A percentile compares a stretch with the other conserved stretches of the same genome.
These are phyloP conservation scores for Enteromius anoplus DNA, from an alignment of 2,797 vertebrate genomes.

Conservation along the genomic window DNA sequence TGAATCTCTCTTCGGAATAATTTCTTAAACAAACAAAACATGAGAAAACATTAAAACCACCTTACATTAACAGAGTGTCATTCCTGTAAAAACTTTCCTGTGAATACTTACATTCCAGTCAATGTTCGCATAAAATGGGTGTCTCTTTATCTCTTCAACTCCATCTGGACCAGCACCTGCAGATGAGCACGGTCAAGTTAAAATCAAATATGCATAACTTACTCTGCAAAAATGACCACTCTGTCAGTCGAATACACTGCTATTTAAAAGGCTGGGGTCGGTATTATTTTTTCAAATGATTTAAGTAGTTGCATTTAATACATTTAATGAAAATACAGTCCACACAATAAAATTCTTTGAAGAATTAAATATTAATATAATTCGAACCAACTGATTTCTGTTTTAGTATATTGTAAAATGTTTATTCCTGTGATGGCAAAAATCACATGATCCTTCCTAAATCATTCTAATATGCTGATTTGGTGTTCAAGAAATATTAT, in stretches of 20 bases:
- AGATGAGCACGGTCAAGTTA: conserved; percentile 26
- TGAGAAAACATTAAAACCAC: not conserved
- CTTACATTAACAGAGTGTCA: not conserved
- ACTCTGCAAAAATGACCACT: not conserved
- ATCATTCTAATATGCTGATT: not conserved
- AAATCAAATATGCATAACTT: not conserved
- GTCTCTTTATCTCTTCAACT: conserved; percentile 98
- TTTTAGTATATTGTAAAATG: not conserved
- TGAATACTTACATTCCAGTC: conserved; percentile 94
- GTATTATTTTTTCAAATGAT: not conserved
- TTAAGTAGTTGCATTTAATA: not conserved
- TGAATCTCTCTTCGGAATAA: conserved; percentile 91
- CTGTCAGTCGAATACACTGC: not conserved
- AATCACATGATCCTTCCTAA: not conserved
- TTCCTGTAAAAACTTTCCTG: not conserved
- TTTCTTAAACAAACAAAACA: conserved; percentile 77
- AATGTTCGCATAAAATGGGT: conserved; percentile 92
- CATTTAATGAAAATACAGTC: not conserved
- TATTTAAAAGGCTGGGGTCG: not conserved
- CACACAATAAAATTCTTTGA: not conserved
- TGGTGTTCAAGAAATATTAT: not conserved
- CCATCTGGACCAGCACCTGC: conserved; percentile 95
- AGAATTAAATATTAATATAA: not conserved
- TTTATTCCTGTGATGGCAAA: not conserved
- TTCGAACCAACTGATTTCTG: not conserved